Base-by-base conservation (phyloP, 1,140 invertebrate genomes). In the Leptoteleia sp. region DNA sequence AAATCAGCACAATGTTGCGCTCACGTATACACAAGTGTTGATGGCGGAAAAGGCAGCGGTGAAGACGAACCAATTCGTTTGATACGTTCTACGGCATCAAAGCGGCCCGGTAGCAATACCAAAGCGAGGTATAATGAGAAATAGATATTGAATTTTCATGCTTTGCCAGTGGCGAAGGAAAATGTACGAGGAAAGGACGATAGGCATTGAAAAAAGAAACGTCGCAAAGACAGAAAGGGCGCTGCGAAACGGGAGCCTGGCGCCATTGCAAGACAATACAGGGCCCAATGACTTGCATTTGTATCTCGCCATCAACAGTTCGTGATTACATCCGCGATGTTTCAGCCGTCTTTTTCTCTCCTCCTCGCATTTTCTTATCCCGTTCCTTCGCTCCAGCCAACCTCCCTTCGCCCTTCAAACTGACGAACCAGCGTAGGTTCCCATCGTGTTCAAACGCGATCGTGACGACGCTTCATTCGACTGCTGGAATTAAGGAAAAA, bases 231-330 rank as follows among this genome's bases (percentile, higher is more conserved):
- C 27, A 71, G 55, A 55, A 40, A 68, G 47, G 73, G 62, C 83
- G 78, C 73, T 76, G 80, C 76, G 73, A 82, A 87, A 89, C 87
- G 80, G 87, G 83, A 89, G 87, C 85, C 83, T 88, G 86, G 88
- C 88, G 88, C 88, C 87, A 86, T 86, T 86, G 81, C 87, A 81
- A 83, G 82, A 86, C 87, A 87, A 88, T 86, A 70, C 86, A 61
- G 72, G 76, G 57, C 81, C 80, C 62, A 85, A 87, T 89, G 88
- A 89, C 88, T 89, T 88, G 87, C 88, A 86, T 86, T 83, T 82
- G 84, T 87, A 87, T 82, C 80, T 83, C 50, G 77, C 68, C 73
- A 81, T 82, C 81, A 71, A 80, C 76, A 79, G 80, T 79, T 61
- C 79, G 64, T 86, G 86, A 88, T 88, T 85, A 84, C 83, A 82